phyloP scores from a whole-genome alignment of 2,113 vertebrate species.

The Psettodes erumei region DNA sequence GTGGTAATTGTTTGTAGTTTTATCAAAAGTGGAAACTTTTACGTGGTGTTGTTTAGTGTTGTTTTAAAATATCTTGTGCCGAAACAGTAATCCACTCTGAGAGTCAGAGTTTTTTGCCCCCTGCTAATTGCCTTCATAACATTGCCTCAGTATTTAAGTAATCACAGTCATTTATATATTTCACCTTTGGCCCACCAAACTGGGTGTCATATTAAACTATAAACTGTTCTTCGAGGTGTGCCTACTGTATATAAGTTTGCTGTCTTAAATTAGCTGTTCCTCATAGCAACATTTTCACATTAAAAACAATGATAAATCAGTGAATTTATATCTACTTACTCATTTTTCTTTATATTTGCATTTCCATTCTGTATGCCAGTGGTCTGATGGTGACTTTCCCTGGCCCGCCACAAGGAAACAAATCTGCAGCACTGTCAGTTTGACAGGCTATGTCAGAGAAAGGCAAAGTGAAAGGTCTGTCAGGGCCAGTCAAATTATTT shows the following conservation, averaged over 20 bases:
- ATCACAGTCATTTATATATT: not conserved
- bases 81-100: no score
- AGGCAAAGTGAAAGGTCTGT: constrained; percentile 70
- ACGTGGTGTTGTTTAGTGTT: no score
- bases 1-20: no score
- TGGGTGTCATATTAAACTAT: not conserved
- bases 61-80: no score
- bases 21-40: no score
- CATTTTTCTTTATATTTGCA: constrained; percentile 6
- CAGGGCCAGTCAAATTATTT: constrained; percentile 73
- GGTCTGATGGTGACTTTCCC: constrained; percentile 36
- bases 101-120: no score
- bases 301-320: not conserved
- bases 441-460: constrained; percentile 60
- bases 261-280: not conserved
- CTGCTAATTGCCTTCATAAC: no score
- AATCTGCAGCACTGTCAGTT: constrained; percentile 49
- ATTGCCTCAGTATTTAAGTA: no score
- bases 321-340: not conserved
- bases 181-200: not conserved
- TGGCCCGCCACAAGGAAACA: constrained; percentile 24
- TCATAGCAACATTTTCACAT: not conserved
- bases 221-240: not conserved
- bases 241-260: not conserved
- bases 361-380: constrained; percentile 20